phyloP scores from a whole-genome alignment of 1,140 invertebrate species.

The Parasteatoda tepidariorum region DNA sequence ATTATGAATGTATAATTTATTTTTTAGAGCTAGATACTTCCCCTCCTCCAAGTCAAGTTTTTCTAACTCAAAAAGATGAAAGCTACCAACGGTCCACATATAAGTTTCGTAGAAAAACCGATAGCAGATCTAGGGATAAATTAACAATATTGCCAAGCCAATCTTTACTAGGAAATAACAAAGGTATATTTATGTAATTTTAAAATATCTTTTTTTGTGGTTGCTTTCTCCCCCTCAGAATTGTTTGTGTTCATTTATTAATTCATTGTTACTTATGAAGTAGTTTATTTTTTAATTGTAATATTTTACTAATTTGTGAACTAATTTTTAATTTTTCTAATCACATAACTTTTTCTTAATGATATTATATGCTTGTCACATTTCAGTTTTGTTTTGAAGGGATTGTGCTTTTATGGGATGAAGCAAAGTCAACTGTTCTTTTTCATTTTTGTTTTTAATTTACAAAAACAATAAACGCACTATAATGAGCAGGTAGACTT shows the following conservation, averaged over 20 bases:
- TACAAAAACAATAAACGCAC: no score
- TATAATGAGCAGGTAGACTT: no score
- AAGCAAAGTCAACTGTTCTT: no score
- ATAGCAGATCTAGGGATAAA: slow-evolving; percentile 72
- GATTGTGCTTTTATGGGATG: not conserved
- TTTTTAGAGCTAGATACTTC: slow-evolving; percentile 64
- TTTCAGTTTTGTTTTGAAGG: not conserved
- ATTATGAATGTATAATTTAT: no score
- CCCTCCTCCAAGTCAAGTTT: slow-evolving; percentile 70
- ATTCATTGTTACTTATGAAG: no score
- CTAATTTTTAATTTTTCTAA: no score
- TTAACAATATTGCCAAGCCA: slow-evolving; percentile 46
- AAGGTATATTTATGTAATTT: not conserved
- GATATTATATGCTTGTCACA: not conserved
- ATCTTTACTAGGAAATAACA: not conserved
- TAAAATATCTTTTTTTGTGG: not conserved
- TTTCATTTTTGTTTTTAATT: no score
- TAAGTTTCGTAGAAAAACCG: slow-evolving; percentile 80
- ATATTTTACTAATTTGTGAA: no score
- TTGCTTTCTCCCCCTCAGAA: no score
- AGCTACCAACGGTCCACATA: slow-evolving; percentile 79
- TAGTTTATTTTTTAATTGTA: no score
- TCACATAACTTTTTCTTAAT: no score
- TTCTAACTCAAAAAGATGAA: slow-evolving; percentile 78
- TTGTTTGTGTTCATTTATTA: no score